A percentile compares a stretch with the other conserved stretches of the same genome.
These are phyloP conservation scores for Portevinia maculata DNA, from an alignment of 2,888 invertebrate genomes.

Conservation along the genomic window DNA sequence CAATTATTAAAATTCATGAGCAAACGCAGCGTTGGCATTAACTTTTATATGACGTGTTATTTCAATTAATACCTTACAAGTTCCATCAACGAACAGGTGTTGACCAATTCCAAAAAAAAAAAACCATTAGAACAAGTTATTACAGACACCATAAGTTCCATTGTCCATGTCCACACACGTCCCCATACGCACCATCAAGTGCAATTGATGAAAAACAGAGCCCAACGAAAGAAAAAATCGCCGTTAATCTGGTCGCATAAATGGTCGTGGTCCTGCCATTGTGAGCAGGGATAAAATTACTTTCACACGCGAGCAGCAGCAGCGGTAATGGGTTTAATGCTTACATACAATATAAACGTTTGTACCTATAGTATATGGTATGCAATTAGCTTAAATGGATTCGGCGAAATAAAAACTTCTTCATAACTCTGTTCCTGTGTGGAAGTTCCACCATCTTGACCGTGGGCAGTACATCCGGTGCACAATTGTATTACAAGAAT, in stretches of 20 bases:
- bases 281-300: conserved; percentile 62
- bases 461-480: not conserved
- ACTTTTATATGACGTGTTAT: conserved; percentile 22
- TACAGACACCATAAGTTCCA: conserved; percentile 58
- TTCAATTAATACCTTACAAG: conserved; percentile 33
- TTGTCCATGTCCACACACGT: conserved; percentile 34
- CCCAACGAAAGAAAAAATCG: conserved; percentile 16
- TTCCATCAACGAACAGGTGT: conserved; percentile 61
- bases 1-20: not conserved
- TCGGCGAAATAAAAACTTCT: conserved; percentile 70
- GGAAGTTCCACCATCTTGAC: not conserved
- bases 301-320: conserved; percentile 62
- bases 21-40: not conserved
- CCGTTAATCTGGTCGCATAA: conserved; percentile 64
- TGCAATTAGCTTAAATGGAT: conserved; percentile 74
- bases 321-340: conserved; percentile 2
- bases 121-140: conserved; percentile 62
- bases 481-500: conserved; percentile 55
- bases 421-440: conserved; percentile 33
- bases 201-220: conserved; percentile 58
- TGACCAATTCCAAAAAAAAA: conserved; percentile 53
- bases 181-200: conserved; percentile 61
- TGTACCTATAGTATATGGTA: conserved; percentile 32
- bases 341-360: conserved; percentile 37
- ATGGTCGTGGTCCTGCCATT: conserved; percentile 40